phyloP scores from a whole-genome alignment of 2,113 vertebrate genomes.

The Haemorhous mexicanus region DNA sequence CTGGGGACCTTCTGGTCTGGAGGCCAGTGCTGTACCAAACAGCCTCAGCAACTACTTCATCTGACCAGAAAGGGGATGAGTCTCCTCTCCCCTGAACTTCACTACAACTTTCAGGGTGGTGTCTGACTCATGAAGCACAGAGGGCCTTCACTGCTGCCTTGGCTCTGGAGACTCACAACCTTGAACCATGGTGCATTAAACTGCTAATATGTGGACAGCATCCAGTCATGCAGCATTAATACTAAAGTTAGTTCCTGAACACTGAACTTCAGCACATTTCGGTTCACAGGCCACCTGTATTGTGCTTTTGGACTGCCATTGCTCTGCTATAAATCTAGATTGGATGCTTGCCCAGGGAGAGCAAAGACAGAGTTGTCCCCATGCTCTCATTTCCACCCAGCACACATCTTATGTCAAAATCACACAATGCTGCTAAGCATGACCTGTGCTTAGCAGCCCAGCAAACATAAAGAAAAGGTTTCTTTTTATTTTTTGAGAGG shows the following conservation, averaged over 20 bases:
- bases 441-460: background rate
- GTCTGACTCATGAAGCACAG: background rate
- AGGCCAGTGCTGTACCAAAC: conserved; percentile 23
- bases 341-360: background rate
- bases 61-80: background rate
- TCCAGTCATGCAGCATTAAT: background rate
- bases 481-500: background rate
- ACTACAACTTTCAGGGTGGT: background rate
- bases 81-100: background rate
- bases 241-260: background rate
- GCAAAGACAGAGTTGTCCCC: background rate
- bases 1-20: conserved; percentile 77
- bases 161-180: background rate
- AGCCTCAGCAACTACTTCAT: conserved; percentile 34
- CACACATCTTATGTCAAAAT: background rate
- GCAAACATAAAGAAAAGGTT: background rate
- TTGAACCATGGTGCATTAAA: background rate
- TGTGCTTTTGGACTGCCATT: background rate
- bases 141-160: background rate
- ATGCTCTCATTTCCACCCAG: background rate
- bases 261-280: background rate
- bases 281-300: background rate
- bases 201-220: background rate
- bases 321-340: background rate
- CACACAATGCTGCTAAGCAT: background rate